A percentile compares a stretch with the other conserved stretches of the same genome.
Conservation (phyloP, 2,797 vertebrate genomes). For the Chanos chanos region DNA sequence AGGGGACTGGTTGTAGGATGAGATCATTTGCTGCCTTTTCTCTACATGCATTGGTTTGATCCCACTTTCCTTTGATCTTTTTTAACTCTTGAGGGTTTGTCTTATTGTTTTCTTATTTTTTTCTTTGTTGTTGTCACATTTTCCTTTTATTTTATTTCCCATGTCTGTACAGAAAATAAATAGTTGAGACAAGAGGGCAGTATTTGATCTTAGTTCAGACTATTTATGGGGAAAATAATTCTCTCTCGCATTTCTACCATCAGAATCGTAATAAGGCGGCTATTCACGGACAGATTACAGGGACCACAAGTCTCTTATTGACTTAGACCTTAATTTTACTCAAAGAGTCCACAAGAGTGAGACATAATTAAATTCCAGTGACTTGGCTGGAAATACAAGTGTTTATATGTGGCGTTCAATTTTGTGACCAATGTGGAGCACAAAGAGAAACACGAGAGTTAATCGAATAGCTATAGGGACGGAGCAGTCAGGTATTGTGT, state of each 20-base stretch:
- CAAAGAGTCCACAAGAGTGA: constrained; percentile 9
- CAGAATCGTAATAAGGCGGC: constrained; percentile 4
- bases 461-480: constrained; percentile 47
- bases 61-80: constrained; percentile 29
- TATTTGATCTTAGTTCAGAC: constrained; percentile 6
- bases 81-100: constrained; percentile 2
- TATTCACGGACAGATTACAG: constrained; percentile 18
- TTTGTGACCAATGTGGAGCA: constrained; percentile 26
- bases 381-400: constrained; percentile 32
- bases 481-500: constrained; percentile 33
- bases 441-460: constrained; percentile 42
- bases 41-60: constrained; percentile 14
- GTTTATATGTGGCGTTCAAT: constrained; percentile 43
- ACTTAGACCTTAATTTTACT: constrained; percentile 33
- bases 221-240: constrained; percentile 28
- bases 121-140: constrained; percentile 12
- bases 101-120: neutral
- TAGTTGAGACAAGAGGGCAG: constrained; percentile 19
- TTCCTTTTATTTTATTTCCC: neutral
- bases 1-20: neutral
- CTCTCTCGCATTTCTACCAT: constrained; percentile 17
- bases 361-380: constrained; percentile 38
- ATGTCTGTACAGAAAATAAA: constrained; percentile 18
- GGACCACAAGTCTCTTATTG: constrained; percentile 25
- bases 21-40: neutral